Conservation (phyloP, 1,140 invertebrate species). For the Temnothorax nylanderi region DNA sequence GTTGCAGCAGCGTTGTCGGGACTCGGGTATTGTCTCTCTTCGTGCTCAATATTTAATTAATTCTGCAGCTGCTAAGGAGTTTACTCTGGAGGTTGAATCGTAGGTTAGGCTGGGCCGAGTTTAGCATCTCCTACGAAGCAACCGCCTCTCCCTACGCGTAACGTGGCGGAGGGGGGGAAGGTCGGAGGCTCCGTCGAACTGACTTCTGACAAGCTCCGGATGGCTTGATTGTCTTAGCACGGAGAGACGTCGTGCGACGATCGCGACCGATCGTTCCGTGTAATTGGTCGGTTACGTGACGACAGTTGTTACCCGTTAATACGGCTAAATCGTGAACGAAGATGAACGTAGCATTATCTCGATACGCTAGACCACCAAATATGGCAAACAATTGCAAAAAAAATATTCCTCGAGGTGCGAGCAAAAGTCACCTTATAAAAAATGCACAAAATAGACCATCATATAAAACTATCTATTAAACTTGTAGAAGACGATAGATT, state of each 20-base stretch:
- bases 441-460: background rate
- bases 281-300: conserved; percentile 31
- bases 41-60: conserved; percentile 67
- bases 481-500: background rate
- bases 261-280: background rate
- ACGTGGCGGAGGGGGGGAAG: background rate
- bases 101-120: conserved; percentile 43
- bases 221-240: conserved; percentile 19
- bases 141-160: conserved; percentile 12
- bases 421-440: background rate
- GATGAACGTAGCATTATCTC: background rate
- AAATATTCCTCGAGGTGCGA: background rate
- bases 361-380: background rate
- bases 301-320: conserved; percentile 15
- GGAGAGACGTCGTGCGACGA: background rate
- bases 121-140: conserved; percentile 49
- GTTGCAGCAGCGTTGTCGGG: conserved; percentile 36
- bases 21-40: conserved; percentile 42
- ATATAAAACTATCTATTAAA: background rate
- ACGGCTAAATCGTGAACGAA: background rate
- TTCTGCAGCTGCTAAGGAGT: conserved; percentile 55
- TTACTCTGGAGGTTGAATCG: conserved; percentile 44
- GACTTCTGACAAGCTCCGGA: conserved; percentile 27
- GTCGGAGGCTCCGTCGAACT: conserved; percentile 6
- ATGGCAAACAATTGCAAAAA: background rate